Evolutionary conservation across 2,888 invertebrate genomes (phyloP).

Genomic region (Macrosiphum euphorbiae): DNA sequence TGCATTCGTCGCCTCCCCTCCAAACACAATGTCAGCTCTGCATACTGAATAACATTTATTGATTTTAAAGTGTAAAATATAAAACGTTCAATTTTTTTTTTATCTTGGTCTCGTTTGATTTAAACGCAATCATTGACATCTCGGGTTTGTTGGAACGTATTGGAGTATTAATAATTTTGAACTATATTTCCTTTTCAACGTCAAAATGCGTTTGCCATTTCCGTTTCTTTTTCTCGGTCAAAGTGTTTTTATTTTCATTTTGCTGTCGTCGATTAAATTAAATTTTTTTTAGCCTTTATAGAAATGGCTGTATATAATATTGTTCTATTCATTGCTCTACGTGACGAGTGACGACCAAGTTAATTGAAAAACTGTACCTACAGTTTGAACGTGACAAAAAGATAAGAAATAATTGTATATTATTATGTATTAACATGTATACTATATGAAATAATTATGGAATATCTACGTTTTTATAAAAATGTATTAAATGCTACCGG

Average conservation of each 20-base stretch:
- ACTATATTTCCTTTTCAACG: constrained; percentile 44
- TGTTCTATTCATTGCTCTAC: not conserved
- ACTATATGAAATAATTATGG: not conserved
- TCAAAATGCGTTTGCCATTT: constrained; percentile 49
- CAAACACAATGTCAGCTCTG: not conserved
- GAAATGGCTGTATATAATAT: not conserved
- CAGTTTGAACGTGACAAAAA: not conserved
- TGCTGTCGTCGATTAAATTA: constrained; percentile 21
- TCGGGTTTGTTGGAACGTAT: constrained; percentile 29
- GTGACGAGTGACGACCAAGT: not conserved
- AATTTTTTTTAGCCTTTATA: constrained; percentile 27
- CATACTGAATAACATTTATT: constrained; percentile 44
- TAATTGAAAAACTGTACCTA: constrained; percentile 33
- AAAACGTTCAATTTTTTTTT: constrained; percentile 46
- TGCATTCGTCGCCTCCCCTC: not conserved
- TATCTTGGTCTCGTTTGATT: constrained; percentile 34
- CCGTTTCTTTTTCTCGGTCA: constrained; percentile 23
- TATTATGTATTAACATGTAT: not conserved
- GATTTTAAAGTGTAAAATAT: constrained; percentile 37
- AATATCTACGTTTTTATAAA: constrained; percentile 22
- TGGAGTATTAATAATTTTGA: constrained; percentile 52
- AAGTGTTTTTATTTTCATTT: constrained; percentile 30
- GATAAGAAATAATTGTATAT: constrained; percentile 2
- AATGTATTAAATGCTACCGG: not conserved
- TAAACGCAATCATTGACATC: constrained; percentile 30